Percentiles rank a stretch among this genome's conserved stretches.
phyloP scores from a whole-genome alignment of 2,888 invertebrate species.

The Tenodera sinensis region DNA sequence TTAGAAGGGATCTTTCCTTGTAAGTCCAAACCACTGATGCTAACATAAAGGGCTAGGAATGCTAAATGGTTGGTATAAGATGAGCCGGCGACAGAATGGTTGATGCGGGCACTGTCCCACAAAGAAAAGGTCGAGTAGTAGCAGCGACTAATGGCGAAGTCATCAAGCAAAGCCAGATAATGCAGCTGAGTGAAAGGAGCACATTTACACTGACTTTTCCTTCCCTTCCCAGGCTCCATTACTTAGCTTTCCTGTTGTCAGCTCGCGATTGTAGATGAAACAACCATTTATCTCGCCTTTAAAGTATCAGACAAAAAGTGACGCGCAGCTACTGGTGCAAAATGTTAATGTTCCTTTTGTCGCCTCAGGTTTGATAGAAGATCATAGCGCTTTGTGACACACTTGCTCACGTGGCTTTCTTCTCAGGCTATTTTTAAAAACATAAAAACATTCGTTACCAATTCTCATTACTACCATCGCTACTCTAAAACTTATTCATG shows the following conservation, averaged over 20 bases:
- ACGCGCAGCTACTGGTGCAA: not conserved
- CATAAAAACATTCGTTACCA: too few relatives aligned
- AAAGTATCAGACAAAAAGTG: not conserved
- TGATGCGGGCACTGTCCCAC: not conserved
- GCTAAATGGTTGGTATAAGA: not conserved
- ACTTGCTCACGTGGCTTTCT: not conserved
- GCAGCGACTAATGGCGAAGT: not conserved
- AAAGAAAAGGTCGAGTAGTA: not conserved
- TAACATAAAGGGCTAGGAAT: not conserved
- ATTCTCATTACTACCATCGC: too few relatives aligned
- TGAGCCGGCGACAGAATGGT: not conserved
- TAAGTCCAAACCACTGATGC: not conserved
- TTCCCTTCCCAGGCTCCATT: not conserved
- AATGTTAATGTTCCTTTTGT: not conserved
- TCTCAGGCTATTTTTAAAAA: too few relatives aligned
- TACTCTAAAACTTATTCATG: too few relatives aligned
- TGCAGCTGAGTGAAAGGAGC: not conserved
- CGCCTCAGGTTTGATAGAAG: not conserved
- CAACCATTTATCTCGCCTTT: not conserved
- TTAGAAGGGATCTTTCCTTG: not conserved
- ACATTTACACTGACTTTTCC: not conserved
- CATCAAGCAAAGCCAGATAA: not conserved
- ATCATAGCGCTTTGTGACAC: not conserved
- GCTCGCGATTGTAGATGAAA: not conserved
- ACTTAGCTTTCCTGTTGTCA: not conserved